These are phyloP conservation scores for Leucoptera coffeella DNA, from an alignment of 2,888 invertebrate species.

Conservation along the genomic window DNA sequence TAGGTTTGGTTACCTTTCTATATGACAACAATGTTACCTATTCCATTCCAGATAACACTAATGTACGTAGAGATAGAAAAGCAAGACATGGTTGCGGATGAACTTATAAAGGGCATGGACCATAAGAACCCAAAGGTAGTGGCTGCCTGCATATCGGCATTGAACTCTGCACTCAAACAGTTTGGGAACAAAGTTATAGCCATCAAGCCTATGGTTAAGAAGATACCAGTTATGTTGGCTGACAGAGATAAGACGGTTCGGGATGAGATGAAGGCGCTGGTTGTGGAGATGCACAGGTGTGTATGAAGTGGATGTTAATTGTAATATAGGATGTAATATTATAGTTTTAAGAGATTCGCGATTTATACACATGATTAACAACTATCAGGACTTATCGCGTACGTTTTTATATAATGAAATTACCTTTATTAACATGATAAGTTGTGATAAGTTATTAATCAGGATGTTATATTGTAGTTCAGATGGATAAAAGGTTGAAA, in stretches of 20 bases:
- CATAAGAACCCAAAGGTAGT: conserved; percentile 96
- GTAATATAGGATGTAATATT: no score
- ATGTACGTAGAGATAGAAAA: conserved; percentile 97
- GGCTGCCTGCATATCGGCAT: conserved; percentile 70
- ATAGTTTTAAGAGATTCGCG: no score
- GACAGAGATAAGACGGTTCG: conserved; percentile 89
- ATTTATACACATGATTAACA: no score
- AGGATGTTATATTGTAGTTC: no score
- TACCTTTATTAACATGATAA: no score
- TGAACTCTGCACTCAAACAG: conserved; percentile 73
- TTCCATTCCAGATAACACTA: conserved; percentile 61
- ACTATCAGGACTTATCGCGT: no score
- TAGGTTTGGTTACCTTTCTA: no score
- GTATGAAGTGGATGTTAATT: conserved; percentile 8
- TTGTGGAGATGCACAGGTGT: conserved; percentile 85
- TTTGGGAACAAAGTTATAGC: conserved; percentile 90
- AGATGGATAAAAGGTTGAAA: no score
- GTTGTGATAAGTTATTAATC: no score
- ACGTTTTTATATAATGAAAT: no score
- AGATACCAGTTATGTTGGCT: conserved; percentile 75
- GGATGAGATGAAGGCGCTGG: conserved; percentile 85
- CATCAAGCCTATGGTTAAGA: conserved; percentile 85
- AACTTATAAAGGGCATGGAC: conserved; percentile 87
- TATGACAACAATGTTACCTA: no score
- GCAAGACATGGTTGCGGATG: conserved; percentile 83